Conservation (phyloP, 2,113 vertebrate species). For the Strix aluco region DNA sequence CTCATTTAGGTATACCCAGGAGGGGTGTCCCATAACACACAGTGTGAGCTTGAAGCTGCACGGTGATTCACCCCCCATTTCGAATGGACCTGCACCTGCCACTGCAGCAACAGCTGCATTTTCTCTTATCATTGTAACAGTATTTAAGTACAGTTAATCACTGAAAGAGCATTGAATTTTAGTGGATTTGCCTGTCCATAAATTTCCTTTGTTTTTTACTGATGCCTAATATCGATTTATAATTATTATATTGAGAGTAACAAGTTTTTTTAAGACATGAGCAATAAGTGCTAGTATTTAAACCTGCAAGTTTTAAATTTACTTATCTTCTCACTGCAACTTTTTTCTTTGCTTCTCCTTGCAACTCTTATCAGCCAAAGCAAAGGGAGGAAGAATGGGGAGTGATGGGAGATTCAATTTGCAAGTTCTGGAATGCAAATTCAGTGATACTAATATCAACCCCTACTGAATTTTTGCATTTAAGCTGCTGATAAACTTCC, state of each 20-base stretch:
- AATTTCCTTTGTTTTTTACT: not conserved
- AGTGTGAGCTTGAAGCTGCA: not conserved
- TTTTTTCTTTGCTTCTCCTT: not conserved
- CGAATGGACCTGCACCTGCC: not conserved
- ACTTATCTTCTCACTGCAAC: not conserved
- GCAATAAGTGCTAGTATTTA: not conserved
- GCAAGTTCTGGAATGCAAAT: conserved; percentile 36
- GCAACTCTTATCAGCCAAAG: not conserved
- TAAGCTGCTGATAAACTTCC: conserved; percentile 22
- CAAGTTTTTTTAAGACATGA: not conserved
- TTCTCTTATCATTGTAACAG: conserved; percentile 2
- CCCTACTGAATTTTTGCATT: conserved; percentile 3
- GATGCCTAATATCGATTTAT: not conserved
- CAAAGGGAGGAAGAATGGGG: not conserved
- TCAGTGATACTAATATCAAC: not conserved
- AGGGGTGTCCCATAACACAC: not conserved
- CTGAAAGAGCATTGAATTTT: not conserved
- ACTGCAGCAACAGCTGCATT: not conserved
- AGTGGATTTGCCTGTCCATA: not conserved
- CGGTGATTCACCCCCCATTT: not conserved
- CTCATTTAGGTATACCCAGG: accelerated
- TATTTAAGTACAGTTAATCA: conserved; percentile 27
- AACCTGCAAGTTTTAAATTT: not conserved
- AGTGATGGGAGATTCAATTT: conserved; percentile 12
- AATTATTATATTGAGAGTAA: not conserved